Conservation (phyloP, 2,888 invertebrate species). For the Volucella inflata region DNA sequence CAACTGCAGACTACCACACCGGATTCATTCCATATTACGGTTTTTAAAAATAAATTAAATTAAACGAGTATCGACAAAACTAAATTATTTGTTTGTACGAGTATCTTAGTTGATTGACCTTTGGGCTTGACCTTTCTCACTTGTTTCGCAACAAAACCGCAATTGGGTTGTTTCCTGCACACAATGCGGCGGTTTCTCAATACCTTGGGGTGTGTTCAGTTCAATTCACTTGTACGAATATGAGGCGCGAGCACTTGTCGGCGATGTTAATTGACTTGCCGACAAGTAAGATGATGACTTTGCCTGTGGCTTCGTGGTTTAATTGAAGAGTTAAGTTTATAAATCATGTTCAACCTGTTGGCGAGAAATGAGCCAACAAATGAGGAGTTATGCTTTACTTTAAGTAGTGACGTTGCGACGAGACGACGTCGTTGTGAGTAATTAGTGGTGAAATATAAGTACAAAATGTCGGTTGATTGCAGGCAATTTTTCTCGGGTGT, state of each 20-base stretch:
- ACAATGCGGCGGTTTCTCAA: conserved; percentile 3
- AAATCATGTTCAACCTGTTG: background rate
- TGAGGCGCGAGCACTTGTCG: conserved; percentile 19
- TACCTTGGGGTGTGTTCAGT: background rate
- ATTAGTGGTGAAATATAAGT: background rate
- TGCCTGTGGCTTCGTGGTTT: conserved; percentile 9
- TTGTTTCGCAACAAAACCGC: conserved; percentile 13
- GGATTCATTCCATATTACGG: conserved; percentile 55
- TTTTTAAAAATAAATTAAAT: conserved; percentile 27
- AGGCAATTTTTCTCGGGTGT: background rate
- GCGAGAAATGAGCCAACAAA: conserved; percentile 23
- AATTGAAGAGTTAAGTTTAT: conserved; percentile 4
- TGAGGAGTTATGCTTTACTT: background rate
- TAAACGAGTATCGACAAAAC: conserved; percentile 13
- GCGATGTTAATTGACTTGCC: conserved; percentile 25
- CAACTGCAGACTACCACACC: conserved; percentile 33
- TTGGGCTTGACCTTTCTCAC: conserved; percentile 33
- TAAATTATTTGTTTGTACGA: background rate
- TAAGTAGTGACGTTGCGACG: background rate
- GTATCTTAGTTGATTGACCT: conserved; percentile 25
- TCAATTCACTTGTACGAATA: no score
- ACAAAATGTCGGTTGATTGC: background rate
- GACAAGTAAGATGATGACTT: background rate
- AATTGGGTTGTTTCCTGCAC: conserved; percentile 30
- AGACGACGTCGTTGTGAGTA: background rate